Percentiles rank a stretch among this genome's conserved stretches.
Conservation (phyloP, 2,797 vertebrate genomes). For the Hyperoplus immaculatus region DNA sequence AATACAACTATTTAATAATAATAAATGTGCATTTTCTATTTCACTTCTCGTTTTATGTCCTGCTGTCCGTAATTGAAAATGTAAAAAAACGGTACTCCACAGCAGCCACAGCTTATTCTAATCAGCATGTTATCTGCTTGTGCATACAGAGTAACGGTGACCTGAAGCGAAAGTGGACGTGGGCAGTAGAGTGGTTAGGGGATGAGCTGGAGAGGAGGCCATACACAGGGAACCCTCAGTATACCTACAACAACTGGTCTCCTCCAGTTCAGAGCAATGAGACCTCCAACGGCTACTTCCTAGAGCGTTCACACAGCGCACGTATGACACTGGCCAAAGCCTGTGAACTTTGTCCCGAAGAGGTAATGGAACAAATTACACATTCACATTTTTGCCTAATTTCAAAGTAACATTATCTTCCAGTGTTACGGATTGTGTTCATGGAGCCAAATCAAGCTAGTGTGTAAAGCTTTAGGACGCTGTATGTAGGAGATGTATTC, state of each 20-base stretch:
- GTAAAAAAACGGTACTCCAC: background rate
- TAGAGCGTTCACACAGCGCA: constrained; percentile 98
- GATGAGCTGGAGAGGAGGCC: constrained; percentile 97
- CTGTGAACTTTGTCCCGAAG: constrained; percentile 99
- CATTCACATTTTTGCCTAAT: constrained; percentile 6
- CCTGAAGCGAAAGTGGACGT: constrained; percentile 99
- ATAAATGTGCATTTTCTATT: no score
- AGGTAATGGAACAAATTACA: constrained; percentile 85
- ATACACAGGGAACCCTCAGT: constrained; percentile 97
- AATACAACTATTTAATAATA: no score
- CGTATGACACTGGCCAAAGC: constrained; percentile 99
- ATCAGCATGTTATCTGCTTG: constrained; percentile 7
- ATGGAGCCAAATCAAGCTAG: background rate
- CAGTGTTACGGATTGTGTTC: constrained; percentile 17
- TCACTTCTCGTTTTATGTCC: no score
- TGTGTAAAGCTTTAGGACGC: background rate
- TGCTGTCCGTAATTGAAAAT: no score
- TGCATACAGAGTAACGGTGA: constrained; percentile 94
- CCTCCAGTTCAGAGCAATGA: constrained; percentile 99
- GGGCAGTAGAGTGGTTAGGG: constrained; percentile 99
- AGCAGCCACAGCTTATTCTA: background rate
- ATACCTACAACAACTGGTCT: constrained; percentile 99
- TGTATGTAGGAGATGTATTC: background rate
- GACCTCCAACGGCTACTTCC: constrained; percentile 99
- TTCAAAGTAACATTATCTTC: constrained; percentile 17